Conservation (phyloP, 2,113 vertebrate species). For the Epinephelus lanceolatus region DNA sequence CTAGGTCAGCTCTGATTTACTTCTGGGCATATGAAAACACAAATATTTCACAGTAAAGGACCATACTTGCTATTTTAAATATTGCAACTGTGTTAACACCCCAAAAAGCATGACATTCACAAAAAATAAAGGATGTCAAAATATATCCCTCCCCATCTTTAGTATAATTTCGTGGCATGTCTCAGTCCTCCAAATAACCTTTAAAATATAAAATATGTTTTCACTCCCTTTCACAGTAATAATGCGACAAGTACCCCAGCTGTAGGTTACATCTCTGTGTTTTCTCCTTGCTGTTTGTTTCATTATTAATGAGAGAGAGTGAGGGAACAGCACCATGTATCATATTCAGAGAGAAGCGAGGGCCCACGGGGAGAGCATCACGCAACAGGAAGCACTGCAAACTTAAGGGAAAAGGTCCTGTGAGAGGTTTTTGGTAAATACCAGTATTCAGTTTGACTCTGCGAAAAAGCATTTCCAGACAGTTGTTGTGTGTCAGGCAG, state of each 20-base stretch:
- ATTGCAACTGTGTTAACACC: neutral
- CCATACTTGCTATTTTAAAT: neutral
- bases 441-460: constrained; percentile 34
- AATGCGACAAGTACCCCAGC: constrained; percentile 54
- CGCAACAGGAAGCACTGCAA: constrained; percentile 71
- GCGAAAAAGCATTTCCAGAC: constrained; percentile 32
- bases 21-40: neutral
- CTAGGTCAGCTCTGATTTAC: neutral
- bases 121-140: neutral
- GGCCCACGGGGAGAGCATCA: constrained; percentile 56
- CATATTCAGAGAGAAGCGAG: constrained; percentile 66
- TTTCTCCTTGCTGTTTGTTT: constrained; percentile 71
- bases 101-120: neutral
- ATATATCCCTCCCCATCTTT: neutral
- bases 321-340: constrained; percentile 68
- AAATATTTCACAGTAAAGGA: neutral
- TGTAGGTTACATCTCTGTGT: constrained; percentile 60
- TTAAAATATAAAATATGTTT: constrained; percentile 12
- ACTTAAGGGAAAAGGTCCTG: constrained; percentile 61
- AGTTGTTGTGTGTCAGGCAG: neutral
- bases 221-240: constrained; percentile 30
- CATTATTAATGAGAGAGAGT: constrained; percentile 80
- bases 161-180: neutral
- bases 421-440: constrained; percentile 57
- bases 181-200: constrained; percentile 37